These are phyloP conservation scores for Rhinolophus ferrumequinum DNA, from an alignment of 2,113 vertebrate genomes.

Conservation along the genomic window DNA sequence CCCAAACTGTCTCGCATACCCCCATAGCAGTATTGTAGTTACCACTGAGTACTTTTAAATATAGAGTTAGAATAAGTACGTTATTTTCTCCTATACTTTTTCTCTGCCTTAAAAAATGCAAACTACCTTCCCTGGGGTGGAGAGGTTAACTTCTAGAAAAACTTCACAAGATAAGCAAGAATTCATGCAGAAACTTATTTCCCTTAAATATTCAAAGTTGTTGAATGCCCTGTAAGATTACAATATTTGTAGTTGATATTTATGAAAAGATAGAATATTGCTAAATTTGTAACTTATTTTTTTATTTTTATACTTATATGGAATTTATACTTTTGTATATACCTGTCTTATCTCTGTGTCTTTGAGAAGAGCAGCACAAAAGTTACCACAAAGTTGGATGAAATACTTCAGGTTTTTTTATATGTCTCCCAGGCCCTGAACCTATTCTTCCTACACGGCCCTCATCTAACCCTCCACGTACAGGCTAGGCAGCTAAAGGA, in stretches of 20 bases:
- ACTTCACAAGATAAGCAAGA: neutral
- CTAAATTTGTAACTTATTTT: neutral
- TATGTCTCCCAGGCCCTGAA: neutral
- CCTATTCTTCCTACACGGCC: neutral
- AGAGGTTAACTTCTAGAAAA: neutral
- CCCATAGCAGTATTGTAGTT: no score
- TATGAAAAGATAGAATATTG: neutral
- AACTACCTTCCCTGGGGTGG: neutral
- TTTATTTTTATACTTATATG: neutral
- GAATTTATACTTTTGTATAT: neutral
- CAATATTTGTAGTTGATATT: neutral
- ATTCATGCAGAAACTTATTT: neutral
- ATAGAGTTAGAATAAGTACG: neutral
- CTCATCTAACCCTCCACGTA: neutral
- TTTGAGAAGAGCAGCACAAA: neutral
- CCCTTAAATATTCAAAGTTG: neutral
- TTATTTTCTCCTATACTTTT: neutral
- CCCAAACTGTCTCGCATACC: no score
- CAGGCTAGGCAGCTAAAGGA: neutral
- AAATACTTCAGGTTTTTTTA: no score
- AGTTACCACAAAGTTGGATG: neutral
- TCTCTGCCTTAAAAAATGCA: neutral
- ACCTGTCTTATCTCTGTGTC: neutral
- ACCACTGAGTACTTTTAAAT: no score
- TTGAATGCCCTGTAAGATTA: neutral